Conservation (phyloP, 2,797 vertebrate genomes). For the Potorous gilbertii region DNA sequence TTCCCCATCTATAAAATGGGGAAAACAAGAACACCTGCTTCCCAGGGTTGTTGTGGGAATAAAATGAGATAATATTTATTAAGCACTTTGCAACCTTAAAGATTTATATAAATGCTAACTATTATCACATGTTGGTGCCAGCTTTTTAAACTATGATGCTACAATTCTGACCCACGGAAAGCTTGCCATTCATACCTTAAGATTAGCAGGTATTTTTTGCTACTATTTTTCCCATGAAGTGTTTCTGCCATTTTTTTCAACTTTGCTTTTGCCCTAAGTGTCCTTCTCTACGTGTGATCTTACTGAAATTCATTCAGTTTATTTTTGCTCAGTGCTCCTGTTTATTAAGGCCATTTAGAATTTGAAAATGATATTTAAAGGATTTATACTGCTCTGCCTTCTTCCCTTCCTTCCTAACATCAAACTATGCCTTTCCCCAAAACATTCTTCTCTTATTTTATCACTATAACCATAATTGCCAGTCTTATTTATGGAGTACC, state of each 20-base stretch:
- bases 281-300: neutral
- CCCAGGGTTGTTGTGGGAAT: neutral
- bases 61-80: neutral
- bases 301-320: neutral
- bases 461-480: neutral
- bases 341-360: neutral
- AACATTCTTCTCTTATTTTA: neutral
- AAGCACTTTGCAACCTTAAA: neutral
- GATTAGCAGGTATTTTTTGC: neutral
- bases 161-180: neutral
- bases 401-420: neutral
- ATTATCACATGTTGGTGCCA: neutral
- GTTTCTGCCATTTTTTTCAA: neutral
- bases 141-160: neutral
- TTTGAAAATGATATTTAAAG: neutral
- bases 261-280: neutral
- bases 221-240: neutral
- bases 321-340: neutral
- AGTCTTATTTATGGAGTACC: neutral
- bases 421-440: neutral
- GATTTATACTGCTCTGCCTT: neutral
- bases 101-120: neutral
- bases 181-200: neutral
- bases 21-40: neutral
- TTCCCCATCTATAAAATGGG: neutral